phyloP scores from a whole-genome alignment of 2,797 vertebrate genomes.

The Tarsius wallacei region DNA sequence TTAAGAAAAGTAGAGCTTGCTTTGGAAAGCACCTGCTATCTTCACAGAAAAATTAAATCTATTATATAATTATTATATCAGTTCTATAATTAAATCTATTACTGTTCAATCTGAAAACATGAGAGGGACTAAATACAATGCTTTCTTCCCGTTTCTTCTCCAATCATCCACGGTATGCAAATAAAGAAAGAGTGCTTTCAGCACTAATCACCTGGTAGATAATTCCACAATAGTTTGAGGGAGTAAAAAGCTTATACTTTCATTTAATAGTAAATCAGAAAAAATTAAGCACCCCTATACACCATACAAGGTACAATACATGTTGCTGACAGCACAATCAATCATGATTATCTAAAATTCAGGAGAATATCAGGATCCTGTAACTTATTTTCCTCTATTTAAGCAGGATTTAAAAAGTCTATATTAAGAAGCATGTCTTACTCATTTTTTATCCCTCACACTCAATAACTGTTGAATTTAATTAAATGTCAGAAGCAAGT shows the following conservation, averaged over 20 bases:
- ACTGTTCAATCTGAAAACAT: conserved; percentile 45
- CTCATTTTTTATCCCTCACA: conserved; percentile 68
- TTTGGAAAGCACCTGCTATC: conserved; percentile 9
- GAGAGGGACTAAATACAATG: conserved; percentile 12
- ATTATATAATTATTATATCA: conserved; percentile 7
- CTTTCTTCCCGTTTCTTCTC: neutral
- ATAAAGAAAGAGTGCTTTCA: neutral
- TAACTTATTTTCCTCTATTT: conserved; percentile 46
- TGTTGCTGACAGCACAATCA: neutral
- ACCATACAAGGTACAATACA: conserved; percentile 34
- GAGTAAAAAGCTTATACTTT: neutral
- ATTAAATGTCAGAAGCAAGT: conserved; percentile 76
- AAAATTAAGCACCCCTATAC: neutral
- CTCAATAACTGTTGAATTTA: conserved; percentile 72
- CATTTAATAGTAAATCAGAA: conserved; percentile 55
- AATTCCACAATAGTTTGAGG: conserved; percentile 19
- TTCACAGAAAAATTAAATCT: conserved; percentile 31
- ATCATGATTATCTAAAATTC: conserved; percentile 61
- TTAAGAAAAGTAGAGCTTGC: conserved; percentile 23
- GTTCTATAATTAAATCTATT: conserved; percentile 48
- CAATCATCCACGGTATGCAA: neutral
- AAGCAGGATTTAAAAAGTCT: conserved; percentile 76
- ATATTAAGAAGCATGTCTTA: conserved; percentile 72
- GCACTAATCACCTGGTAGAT: neutral
- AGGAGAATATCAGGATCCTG: conserved; percentile 48